Evolutionary conservation across 2,797 vertebrate species (phyloP).

Genomic region (Rhynchotus rufescens): DNA sequence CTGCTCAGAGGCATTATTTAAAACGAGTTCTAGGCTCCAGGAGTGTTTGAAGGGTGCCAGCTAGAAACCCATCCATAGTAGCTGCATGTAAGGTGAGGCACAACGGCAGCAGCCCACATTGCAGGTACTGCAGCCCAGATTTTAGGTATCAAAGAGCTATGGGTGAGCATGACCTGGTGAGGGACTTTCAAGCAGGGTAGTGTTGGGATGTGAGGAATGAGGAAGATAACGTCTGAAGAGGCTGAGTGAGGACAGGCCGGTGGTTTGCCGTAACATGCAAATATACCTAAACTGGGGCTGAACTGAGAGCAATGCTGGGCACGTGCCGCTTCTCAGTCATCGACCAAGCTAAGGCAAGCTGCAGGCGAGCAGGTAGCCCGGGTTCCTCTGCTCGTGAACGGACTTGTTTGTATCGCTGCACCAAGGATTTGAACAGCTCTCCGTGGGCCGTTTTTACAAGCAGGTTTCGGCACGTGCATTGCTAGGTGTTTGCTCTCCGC

Average conservation of each 20-base stretch:
- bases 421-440: not conserved
- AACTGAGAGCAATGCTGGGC: not conserved
- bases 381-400: not conserved
- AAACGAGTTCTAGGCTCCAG: not conserved
- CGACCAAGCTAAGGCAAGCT: rapidly evolving
- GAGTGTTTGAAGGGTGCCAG: not conserved
- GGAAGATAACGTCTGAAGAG: not conserved
- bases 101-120: not conserved
- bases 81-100: not conserved
- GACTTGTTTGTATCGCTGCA: rapidly evolving
- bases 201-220: not conserved
- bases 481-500: rapidly evolving
- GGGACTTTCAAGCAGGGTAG: not conserved
- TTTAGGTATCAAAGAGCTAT: not conserved
- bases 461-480: rapidly evolving
- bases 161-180: rapidly evolving
- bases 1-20: not conserved
- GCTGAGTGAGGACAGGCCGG: not conserved
- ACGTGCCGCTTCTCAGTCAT: rapidly evolving
- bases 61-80: not conserved
- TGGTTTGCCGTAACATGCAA: not conserved
- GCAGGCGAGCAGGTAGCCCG: not conserved
- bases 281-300: rapidly evolving
- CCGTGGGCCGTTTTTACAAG: rapidly evolving
- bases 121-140: not conserved